Evolutionary conservation across 2,797 vertebrate genomes (phyloP).

Genomic region (Falco rusticolus): DNA sequence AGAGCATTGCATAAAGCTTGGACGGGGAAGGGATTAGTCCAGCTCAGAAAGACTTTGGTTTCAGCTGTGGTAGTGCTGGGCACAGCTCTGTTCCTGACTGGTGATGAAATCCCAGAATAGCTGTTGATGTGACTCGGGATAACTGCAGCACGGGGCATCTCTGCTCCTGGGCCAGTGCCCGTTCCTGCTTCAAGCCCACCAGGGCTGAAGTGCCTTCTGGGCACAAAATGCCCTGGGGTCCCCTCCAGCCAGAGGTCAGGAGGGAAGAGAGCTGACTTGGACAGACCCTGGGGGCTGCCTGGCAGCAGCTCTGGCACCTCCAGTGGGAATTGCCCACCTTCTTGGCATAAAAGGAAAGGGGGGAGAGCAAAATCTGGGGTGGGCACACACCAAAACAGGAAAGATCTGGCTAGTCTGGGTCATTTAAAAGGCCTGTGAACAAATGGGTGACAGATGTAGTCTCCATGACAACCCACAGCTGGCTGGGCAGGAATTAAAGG

Average conservation of each 20-base stretch:
- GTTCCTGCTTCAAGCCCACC: neutral
- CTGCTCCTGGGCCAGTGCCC: neutral
- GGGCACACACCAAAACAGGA: neutral
- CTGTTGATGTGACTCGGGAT: neutral
- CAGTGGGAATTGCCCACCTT: neutral
- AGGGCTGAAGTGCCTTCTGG: neutral
- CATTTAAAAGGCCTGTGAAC: neutral
- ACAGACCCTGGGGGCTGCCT: neutral
- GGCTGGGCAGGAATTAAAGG: slow-evolving; percentile 37
- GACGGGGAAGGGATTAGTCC: neutral
- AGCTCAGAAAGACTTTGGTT: neutral
- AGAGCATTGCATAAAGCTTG: neutral
- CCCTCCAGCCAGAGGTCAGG: neutral
- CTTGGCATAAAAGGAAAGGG: neutral
- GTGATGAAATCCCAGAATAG: neutral
- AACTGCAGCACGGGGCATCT: neutral
- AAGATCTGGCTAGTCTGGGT: neutral
- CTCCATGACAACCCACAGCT: slow-evolving; percentile 58
- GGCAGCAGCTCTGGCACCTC: neutral
- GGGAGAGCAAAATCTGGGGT: neutral
- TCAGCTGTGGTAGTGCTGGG: neutral
- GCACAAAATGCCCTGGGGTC: neutral
- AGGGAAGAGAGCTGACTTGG: neutral
- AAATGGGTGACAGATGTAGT: slow-evolving; percentile 42
- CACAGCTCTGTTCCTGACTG: neutral